phyloP scores from a whole-genome alignment of 2,888 invertebrate species.

The Eilema caniola region DNA sequence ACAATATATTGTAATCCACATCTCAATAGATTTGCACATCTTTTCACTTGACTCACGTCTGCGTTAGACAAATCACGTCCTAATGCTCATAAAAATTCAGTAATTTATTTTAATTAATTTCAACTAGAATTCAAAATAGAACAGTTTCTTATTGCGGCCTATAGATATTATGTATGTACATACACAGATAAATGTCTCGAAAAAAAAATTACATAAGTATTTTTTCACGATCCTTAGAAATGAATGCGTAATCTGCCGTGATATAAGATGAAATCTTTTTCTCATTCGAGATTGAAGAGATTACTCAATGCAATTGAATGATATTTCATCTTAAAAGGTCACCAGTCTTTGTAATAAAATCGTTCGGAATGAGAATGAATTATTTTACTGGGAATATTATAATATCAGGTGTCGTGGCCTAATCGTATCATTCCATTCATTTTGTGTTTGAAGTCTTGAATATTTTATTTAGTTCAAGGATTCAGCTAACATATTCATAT shows the following conservation, averaged over 20 bases:
- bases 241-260: slow-evolving; percentile 48
- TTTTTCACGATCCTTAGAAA: slow-evolving; percentile 36
- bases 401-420: slow-evolving; percentile 11
- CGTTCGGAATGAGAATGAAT: slow-evolving; percentile 38
- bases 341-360: slow-evolving; percentile 46
- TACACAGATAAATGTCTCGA: background rate
- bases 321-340: slow-evolving; percentile 47
- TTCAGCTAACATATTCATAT: background rate
- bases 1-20: too few species aligned
- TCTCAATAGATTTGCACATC: too few species aligned
- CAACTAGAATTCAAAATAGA: too few species aligned
- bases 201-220: slow-evolving; percentile 17
- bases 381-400: slow-evolving; percentile 28
- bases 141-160: background rate
- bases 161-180: background rate
- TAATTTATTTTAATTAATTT: too few species aligned
- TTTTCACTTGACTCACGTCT: too few species aligned
- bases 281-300: slow-evolving; percentile 53
- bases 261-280: slow-evolving; percentile 47
- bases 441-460: background rate
- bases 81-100: too few species aligned
- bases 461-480: background rate
- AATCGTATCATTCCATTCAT: background rate
- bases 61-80: too few species aligned
- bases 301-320: slow-evolving; percentile 51